Percentiles rank a stretch among this genome's conserved stretches.
Evolutionary conservation across 2,113 vertebrate species (phyloP).

Genomic region (Corynorhinus townsendii): DNA sequence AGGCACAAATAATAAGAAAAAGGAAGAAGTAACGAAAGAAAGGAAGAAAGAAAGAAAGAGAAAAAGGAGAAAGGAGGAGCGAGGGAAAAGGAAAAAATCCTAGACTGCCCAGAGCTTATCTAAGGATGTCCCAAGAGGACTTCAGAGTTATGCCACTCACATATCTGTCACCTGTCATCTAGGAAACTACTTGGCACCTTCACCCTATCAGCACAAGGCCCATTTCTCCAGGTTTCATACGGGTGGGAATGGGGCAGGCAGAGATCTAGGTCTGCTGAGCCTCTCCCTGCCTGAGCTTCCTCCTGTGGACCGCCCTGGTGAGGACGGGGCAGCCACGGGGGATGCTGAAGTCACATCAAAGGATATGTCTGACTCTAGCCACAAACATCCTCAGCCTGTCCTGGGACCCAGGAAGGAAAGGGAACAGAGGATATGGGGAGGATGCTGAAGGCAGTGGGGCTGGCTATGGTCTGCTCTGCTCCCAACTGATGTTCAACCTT

Average conservation of each 20-base stretch:
- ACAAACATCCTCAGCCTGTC: neutral
- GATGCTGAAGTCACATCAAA: neutral
- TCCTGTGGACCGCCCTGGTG: neutral
- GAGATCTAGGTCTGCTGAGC: neutral
- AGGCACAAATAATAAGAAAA: slow-evolving; percentile 17
- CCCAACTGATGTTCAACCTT: slow-evolving; percentile 17
- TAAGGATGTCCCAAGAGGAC: neutral
- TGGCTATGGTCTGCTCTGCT: neutral
- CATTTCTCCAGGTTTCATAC: neutral
- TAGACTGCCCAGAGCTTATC: neutral
- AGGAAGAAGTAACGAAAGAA: neutral
- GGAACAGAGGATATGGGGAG: neutral
- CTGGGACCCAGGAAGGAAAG: neutral
- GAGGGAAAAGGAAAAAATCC: neutral
- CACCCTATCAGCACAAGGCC: neutral
- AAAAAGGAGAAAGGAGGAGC: rapidly evolving
- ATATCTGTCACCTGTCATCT: neutral
- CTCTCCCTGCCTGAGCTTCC: neutral
- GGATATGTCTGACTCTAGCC: neutral
- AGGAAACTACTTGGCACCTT: neutral
- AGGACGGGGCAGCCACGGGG: neutral
- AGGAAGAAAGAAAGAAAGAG: neutral
- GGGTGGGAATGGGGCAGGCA: neutral
- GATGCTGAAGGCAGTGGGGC: neutral
- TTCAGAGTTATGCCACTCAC: neutral